Evolutionary conservation across 2,797 vertebrate genomes (phyloP), one percentile per base, ranked within the genome.

Genomic region (Cossypha polioptera): DNA sequence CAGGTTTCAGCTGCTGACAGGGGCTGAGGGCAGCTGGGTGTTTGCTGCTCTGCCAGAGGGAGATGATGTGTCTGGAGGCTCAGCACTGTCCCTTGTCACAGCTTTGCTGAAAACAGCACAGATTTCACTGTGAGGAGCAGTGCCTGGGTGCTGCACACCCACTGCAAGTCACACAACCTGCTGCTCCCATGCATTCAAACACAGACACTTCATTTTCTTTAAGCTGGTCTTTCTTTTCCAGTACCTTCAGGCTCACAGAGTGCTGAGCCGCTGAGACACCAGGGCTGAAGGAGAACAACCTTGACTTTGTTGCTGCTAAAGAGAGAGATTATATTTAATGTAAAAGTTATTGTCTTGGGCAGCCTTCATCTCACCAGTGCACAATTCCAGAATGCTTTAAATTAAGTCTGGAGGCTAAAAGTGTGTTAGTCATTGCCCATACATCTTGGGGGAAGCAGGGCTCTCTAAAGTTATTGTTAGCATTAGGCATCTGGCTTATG

Each of bases 401-500:
- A 97, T 94, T 91, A 95, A 90, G 94, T 88, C 90, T 88, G 71
- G 88, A 95, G 81, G 88, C 95, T 96, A 90, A 73, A 88, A 90
- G 91, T 95, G 75, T 89, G 73, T 90, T 97, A 94, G 84, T 91
- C 94, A 89, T 96, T 97, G 96, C 80, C 83, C 91, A 88, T 92
- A 92, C 43, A 63, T 95, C 85, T 86, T 74, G 79, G 53, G 72
- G 58, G 72, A 85, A 94, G 68, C 89, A 88, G 77, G 51, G 57
- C 72, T 85, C 62, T 90, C 94, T 75, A 83, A 87, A 88, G 87
- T 89, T 96, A 96, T 91, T 96, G 95, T 92, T 88, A 96, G 62
- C 79, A 85, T 69, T 87, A 87, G 76, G 95, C 96, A 96, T 97
- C 96, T 97, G 95, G 91, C 97, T 97, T 97, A 68, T 95, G 93